phyloP scores from a whole-genome alignment of 1,140 invertebrate genomes.

The Pseudoatta argentina region DNA sequence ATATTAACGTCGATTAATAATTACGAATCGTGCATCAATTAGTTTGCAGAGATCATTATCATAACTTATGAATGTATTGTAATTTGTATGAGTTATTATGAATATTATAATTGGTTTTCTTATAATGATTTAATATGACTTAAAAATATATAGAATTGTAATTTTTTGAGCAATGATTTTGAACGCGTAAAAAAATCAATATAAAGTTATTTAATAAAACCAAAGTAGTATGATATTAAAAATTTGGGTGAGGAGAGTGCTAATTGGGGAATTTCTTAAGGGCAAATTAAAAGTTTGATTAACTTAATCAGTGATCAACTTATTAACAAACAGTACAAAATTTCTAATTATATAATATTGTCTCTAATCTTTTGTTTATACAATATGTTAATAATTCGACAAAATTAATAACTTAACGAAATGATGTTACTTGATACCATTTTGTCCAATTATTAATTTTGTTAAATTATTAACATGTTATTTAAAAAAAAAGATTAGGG shows the following conservation, averaged over 20 bases:
- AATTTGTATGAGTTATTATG: conserved; percentile 7
- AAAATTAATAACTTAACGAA: no score
- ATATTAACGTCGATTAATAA: neutral
- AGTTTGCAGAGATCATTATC: neutral
- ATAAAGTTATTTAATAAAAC: neutral
- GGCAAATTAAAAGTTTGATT: neutral
- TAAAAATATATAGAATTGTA: neutral
- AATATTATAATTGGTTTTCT: neutral
- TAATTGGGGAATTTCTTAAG: neutral
- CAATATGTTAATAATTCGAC: no score
- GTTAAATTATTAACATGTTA: neutral
- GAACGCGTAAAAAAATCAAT: neutral
- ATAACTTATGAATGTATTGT: neutral
- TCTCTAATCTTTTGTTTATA: no score
- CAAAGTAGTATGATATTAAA: neutral
- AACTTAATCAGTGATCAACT: conserved; percentile 4
- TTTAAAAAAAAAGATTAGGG: neutral
- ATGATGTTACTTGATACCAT: no score
- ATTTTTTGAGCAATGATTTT: neutral
- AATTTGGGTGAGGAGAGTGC: neutral
- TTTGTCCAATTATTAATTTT: neutral
- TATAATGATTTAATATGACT: neutral
- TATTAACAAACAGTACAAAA: no score
- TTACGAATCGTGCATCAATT: neutral
- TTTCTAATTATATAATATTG: no score